Evolutionary conservation across 2,888 invertebrate species (phyloP), one percentile per base, ranked within the genome.

Genomic region (Acleris sparsana): DNA sequence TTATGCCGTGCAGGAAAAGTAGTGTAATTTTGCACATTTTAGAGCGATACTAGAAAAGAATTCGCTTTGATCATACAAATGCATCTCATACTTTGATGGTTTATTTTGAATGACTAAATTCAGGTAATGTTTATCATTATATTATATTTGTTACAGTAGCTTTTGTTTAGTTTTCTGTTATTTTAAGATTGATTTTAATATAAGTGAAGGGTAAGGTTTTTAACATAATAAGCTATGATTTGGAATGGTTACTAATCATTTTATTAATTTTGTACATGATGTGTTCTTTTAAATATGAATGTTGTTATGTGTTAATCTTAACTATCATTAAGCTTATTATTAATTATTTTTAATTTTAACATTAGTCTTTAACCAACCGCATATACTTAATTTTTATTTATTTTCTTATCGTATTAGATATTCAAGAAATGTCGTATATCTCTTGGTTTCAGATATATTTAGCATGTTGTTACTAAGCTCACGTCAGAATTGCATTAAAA

Each of bases 161-260:
- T 53, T 39, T 18, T 7, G 6, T 53, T 33, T 33, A 53, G 17
- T 33, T 33, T 39, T 39, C 33, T 39, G 39, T 18, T 53, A 18
- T 53, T 53, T 11, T 18, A 18, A 46, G 17, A 17, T 46, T 53
- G 1, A 18, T 53, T 33, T 18, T 25, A 39, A 39, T 53, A 3
- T 20, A 55, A 66, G 58, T 63, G 53, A 70, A 71, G 60, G 71
- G 69, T 57, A 70, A 61, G 71, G 69, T 57, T 56, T 56, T 71
- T 69, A 72, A 68, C 62, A 53, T 48, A 59, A 52, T 52, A 58
- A 53, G 55, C 49, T 55, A 16, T 58, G 33, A 29, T 7, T 33
- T 16, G 70, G 63, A 68, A 69, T 67, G 73, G 63, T 61, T 49
- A 71, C 68, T 75, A 73, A 73, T 71, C 2, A 63, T 46, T 48